These are phyloP conservation scores for Hozukius guyotensis DNA, from an alignment of 2,797 vertebrate species.

Conservation along the genomic window DNA sequence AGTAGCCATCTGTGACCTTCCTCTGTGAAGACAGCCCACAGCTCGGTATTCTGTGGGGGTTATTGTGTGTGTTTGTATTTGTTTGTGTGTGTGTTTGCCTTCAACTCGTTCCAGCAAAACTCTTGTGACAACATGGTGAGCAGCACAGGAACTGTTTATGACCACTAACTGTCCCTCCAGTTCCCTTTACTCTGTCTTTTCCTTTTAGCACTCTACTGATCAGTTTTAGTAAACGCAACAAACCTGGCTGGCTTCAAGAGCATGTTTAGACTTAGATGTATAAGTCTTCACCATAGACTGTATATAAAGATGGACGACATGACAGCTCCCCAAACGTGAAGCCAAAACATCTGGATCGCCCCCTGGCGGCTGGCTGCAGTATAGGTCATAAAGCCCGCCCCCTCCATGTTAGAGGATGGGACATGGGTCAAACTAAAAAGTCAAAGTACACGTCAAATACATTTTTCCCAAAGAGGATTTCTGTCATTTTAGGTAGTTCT, in stretches of 20 bases:
- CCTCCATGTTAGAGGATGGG: too few species aligned
- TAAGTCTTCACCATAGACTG: too few species aligned
- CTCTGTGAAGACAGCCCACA: constrained; percentile 22
- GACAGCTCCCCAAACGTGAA: too few species aligned
- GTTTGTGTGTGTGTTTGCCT: constrained; percentile 1
- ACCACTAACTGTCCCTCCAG: neutral
- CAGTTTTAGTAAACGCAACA: neutral
- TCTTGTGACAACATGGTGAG: constrained; percentile 31
- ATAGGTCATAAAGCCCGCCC: too few species aligned
- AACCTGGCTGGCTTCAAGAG: neutral
- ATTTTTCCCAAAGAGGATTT: accelerated
- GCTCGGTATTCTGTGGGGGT: constrained; percentile 2
- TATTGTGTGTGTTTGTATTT: neutral
- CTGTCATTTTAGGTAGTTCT: too few species aligned
- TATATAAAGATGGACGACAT: too few species aligned
- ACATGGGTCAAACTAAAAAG: too few species aligned
- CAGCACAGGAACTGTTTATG: constrained; percentile 1
- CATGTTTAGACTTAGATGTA: too few species aligned
- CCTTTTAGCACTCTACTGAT: neutral
- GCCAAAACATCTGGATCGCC: too few species aligned
- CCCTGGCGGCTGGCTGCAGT: too few species aligned
- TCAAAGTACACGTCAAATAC: too few species aligned
- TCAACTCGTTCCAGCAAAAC: constrained; percentile 2
- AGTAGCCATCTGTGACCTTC: constrained; percentile 46
- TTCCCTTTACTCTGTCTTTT: neutral